Percentiles rank a stretch among this genome's conserved stretches.
phyloP scores from a whole-genome alignment of 2,797 vertebrate species.

The Knipowitschia caucasica region DNA sequence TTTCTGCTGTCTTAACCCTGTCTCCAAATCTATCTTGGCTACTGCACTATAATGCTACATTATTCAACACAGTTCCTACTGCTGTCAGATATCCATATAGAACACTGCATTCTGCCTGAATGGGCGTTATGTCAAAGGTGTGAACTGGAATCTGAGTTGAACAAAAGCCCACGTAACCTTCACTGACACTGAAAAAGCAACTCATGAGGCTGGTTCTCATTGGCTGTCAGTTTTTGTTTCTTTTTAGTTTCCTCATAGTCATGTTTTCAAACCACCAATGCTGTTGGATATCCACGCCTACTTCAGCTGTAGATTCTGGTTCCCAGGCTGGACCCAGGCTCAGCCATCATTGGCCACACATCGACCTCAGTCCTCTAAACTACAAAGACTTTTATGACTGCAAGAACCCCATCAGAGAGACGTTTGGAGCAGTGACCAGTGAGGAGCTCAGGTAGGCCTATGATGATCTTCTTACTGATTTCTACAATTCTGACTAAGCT shows the following conservation, averaged over 20 bases:
- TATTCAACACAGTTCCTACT: neutral
- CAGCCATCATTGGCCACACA: constrained; percentile 61
- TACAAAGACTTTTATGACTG: constrained; percentile 24
- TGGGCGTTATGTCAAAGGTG: constrained; percentile 36
- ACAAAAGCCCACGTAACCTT: constrained; percentile 54
- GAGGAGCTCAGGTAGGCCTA: neutral
- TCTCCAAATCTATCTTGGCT: neutral
- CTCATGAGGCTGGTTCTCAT: constrained; percentile 50
- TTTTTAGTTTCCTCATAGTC: neutral
- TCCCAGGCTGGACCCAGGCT: constrained; percentile 42
- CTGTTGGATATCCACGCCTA: constrained; percentile 23
- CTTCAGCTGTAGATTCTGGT: constrained; percentile 23
- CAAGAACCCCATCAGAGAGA: constrained; percentile 11
- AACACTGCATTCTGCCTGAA: constrained; percentile 25
- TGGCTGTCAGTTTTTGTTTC: constrained; percentile 15
- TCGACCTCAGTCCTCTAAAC: constrained; percentile 33
- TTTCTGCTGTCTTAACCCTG: too few relatives aligned
- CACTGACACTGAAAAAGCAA: constrained; percentile 21
- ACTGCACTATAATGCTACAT: neutral
- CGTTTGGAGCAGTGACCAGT: constrained; percentile 26
- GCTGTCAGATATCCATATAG: neutral
- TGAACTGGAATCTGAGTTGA: constrained; percentile 53
- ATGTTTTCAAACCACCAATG: constrained; percentile 11
- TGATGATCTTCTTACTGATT: neutral
- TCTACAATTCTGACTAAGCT: neutral